phyloP scores from a whole-genome alignment of 2,888 invertebrate species.

The Conchocele bisecta region DNA sequence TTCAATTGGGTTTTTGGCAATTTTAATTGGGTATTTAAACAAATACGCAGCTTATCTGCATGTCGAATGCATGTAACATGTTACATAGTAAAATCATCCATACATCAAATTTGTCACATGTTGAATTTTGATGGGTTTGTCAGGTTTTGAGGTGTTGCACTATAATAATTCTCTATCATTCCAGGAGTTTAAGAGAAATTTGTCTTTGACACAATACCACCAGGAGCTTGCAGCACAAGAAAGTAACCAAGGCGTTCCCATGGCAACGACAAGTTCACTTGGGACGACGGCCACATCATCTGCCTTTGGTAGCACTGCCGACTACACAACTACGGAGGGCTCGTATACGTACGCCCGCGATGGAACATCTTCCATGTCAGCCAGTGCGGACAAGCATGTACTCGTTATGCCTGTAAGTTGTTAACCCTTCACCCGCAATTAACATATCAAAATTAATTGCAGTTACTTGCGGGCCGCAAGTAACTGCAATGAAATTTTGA shows the following conservation, averaged over 20 bases:
- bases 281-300: slow-evolving; percentile 25
- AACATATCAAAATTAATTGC: too few relatives aligned
- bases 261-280: slow-evolving; percentile 34
- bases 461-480: too few relatives aligned
- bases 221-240: not conserved
- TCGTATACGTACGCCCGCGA: slow-evolving; percentile 58
- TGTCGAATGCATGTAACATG: too few relatives aligned
- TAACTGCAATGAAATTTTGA: too few relatives aligned
- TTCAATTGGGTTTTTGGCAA: too few relatives aligned
- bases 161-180: too few relatives aligned
- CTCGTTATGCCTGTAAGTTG: slow-evolving; percentile 51
- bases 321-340: slow-evolving; percentile 54
- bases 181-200: slow-evolving; percentile 47
- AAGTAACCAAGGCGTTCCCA: not conserved
- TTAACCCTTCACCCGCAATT: not conserved
- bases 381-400: slow-evolving; percentile 50
- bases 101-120: too few relatives aligned
- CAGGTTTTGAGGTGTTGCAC: too few relatives aligned
- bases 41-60: too few relatives aligned
- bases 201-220: slow-evolving; percentile 21
- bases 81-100: too few relatives aligned
- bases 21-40: too few relatives aligned
- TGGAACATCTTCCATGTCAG: slow-evolving; percentile 44
- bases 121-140: too few relatives aligned
- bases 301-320: slow-evolving; percentile 22